Base-by-base conservation (phyloP, 1,140 invertebrate species). In the Drosophila kohkoa region DNA sequence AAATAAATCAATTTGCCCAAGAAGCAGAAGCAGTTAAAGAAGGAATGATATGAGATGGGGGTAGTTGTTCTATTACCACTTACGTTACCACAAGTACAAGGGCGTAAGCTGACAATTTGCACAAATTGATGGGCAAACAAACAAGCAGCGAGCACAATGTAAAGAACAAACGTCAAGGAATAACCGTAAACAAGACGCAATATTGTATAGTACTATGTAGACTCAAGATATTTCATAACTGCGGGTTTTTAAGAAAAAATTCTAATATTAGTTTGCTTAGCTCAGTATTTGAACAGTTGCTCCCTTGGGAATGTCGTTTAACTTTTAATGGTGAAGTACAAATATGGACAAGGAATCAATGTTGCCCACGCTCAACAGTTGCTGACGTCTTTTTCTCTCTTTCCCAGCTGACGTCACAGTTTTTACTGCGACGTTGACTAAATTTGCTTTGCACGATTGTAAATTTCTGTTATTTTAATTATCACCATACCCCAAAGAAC, bases 401-500 rank as follows among this genome's bases (percentile, higher is more conserved):
- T 10, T 13, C 16, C 43, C 20, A n/a, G 20, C 35, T 87, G 76
- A 87, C 82, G 82, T 86, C 83, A 87, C 76, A 88, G 32, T 68
- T 88, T 88, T 64, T 77, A 86, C 76, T 87, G 58, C 79, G 83
- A 68, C 76, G 77, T 71, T 71, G 8, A 13, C 7, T 15, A 41
- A 45, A 46, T 87, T 75, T 52, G 51, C 62, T 67, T 81, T 62
- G 77, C 60, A 49, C 52, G 74, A 76, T 80, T 65, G 64, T 66
- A 77, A 74, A 67, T 63, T 71, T 70, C 32, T 78, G 58, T 66
- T 68, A 88, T 88, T 83, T 62, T 83, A 87, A 87, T 87, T 87
- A 75, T 69, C 63, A 46, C 65, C 52, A 30, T 41, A 69, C 46
- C n/a, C 49, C n/a, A 43, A 13, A 43, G n/a, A 5, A 5, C 41